Percentiles rank a stretch among this genome's conserved stretches.
These are phyloP conservation scores for Catharus bicknelli DNA, from an alignment of 2,113 vertebrate genomes.

Conservation along the genomic window DNA sequence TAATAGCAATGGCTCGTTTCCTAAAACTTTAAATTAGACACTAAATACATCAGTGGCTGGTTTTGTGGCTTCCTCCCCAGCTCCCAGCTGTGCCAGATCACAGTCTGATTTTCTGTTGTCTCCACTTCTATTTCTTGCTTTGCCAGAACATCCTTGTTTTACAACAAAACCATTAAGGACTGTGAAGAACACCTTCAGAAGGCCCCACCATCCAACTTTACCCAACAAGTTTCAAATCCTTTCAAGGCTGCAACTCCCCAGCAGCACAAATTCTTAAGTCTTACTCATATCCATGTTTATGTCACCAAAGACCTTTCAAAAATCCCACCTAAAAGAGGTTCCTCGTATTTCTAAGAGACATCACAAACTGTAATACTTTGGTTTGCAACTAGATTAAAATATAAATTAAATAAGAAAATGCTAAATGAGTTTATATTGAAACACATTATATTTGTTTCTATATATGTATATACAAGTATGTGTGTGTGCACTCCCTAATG, in stretches of 20 bases:
- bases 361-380: conserved; percentile 58
- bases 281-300: rapidly evolving
- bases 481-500: conserved; percentile 57
- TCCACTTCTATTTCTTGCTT: neutral
- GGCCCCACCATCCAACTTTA: neutral
- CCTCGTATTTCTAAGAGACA: neutral
- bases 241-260: neutral
- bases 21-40: neutral
- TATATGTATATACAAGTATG: conserved; percentile 59
- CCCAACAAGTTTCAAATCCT: neutral
- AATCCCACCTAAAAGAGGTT: neutral
- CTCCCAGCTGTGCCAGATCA: neutral
- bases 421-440: conserved; percentile 49
- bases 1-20: neutral
- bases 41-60: neutral
- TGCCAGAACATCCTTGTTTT: neutral
- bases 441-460: conserved; percentile 16
- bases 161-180: neutral
- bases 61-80: neutral
- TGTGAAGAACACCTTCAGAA: neutral
- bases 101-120: neutral
- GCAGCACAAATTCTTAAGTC: neutral
- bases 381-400: conserved; percentile 61
- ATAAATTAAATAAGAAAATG: conserved; percentile 62
- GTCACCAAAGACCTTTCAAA: neutral